Evolutionary conservation across 2,113 vertebrate genomes (phyloP).

Genomic region (Todiramphus saurophagus): DNA sequence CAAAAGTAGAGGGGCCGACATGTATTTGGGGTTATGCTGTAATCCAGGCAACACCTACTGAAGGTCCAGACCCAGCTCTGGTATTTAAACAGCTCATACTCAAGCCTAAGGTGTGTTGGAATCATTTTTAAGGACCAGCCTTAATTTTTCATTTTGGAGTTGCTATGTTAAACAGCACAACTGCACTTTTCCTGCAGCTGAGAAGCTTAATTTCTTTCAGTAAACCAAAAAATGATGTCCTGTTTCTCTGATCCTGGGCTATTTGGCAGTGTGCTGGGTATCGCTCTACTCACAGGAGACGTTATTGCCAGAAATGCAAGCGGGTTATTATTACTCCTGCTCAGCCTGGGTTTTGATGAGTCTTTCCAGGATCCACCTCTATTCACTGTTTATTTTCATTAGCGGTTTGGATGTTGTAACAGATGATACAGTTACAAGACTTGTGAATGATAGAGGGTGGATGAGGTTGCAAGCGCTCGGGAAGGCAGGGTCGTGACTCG

Average conservation of each 20-base stretch:
- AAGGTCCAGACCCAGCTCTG: background rate
- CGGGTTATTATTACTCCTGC: conserved; percentile 30
- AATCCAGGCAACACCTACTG: background rate
- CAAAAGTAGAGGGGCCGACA: background rate
- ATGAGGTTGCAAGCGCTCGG: background rate
- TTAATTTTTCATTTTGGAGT: background rate
- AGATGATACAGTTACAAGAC: background rate
- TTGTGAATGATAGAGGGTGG: background rate
- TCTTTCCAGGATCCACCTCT: conserved; percentile 40
- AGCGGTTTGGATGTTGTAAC: background rate
- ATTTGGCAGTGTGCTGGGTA: background rate
- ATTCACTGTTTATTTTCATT: conserved; percentile 26
- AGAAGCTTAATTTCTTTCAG: background rate
- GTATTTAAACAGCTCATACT: background rate
- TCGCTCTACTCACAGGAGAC: conserved; percentile 15
- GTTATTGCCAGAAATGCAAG: conserved; percentile 10
- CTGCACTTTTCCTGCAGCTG: background rate
- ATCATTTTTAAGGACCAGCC: background rate
- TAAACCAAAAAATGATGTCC: background rate
- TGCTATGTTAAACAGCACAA: background rate
- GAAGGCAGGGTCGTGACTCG: background rate
- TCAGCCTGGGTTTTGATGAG: conserved; percentile 31
- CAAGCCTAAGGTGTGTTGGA: background rate
- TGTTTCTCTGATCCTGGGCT: conserved; percentile 5
- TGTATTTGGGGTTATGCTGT: background rate